Base-by-base conservation (phyloP, 23 tunicate species). In the Pegea sp. region DNA sequence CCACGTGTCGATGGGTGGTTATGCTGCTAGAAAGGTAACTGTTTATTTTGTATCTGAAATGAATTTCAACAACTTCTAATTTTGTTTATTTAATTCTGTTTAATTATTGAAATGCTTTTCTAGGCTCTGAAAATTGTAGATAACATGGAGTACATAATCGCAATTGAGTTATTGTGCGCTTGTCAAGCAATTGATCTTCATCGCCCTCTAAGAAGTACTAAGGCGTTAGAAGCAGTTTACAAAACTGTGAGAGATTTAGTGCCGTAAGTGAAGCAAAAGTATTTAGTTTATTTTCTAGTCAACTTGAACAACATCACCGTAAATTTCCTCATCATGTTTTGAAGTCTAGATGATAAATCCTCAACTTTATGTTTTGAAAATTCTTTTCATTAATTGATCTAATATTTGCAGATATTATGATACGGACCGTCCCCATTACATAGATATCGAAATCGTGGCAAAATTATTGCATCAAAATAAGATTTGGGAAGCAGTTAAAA, bases 1-100 rank as follows among this genome's bases (percentile, higher is more conserved):
- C 58, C 98, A 89, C 58, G 98, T 89, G 3, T 70, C 90, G 31
- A 89, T 89, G 98, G 90, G 98, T 18, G 98, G 98, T 0, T 89
- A 76, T 75, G 80, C 98, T 1, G 98, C 90, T 5, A 66, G 98
- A 44, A 89, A 89, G 76, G 93, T 77, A 5, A 65, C 0, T 4
- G 20, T 16, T 55, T 50, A 22, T 50, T 16, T 16, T 7, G 20
- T 50, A 50, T 11, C 20, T 19, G 55, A 50, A 6, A 38, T 38
- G 46, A 38, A 8, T 38, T 11, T 38, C 46, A 38, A 38, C n/a
- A n/a, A n/a, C n/a, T 16, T 38, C 16, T 38, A 11, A 11, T 38
- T 38, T 11, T 38, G 11, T 38, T 38, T 38, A 11, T 16, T 11
- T 38, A 38, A 38, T 38, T 11, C 11, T 38, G 11, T 38, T 38